phyloP scores from a whole-genome alignment of 2,797 vertebrate species.

The Anomalospiza imberbis region DNA sequence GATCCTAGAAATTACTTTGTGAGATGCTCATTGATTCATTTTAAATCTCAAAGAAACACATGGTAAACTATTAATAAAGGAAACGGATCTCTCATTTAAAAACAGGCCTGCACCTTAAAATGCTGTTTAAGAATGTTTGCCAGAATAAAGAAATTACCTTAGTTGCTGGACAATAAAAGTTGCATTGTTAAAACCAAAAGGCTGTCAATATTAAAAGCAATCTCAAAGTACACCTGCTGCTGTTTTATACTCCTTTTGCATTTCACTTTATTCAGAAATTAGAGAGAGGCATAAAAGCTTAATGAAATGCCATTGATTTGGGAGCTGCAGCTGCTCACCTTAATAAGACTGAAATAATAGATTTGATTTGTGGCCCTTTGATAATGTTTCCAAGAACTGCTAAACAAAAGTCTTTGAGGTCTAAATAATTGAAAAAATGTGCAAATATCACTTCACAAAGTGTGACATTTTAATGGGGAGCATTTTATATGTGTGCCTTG shows the following conservation, averaged over 20 bases:
- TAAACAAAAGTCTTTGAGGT: constrained; percentile 61
- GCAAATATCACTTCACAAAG: constrained; percentile 72
- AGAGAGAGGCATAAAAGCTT: constrained; percentile 68
- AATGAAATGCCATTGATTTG: constrained; percentile 72
- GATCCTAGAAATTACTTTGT: not conserved
- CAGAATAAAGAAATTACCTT: constrained; percentile 25
- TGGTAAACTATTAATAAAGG: constrained; percentile 47
- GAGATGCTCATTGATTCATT: not conserved
- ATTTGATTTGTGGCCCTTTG: constrained; percentile 74
- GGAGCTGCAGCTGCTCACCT: constrained; percentile 72
- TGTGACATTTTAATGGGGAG: constrained; percentile 66
- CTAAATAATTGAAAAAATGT: constrained; percentile 78
- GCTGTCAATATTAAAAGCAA: constrained; percentile 60
- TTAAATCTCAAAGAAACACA: constrained; percentile 41
- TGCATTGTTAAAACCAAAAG: constrained; percentile 60
- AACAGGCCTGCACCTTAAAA: constrained; percentile 36
- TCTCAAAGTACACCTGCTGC: constrained; percentile 70
- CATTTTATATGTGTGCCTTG: constrained; percentile 50
- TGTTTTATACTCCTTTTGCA: constrained; percentile 68
- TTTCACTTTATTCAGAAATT: constrained; percentile 70
- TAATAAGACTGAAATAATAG: constrained; percentile 77
- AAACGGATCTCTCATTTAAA: constrained; percentile 22
- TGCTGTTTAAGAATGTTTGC: constrained; percentile 5
- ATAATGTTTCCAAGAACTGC: constrained; percentile 59
- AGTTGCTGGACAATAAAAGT: constrained; percentile 72